Percentiles rank a stretch among this genome's conserved stretches.
Conservation (phyloP, 1,140 invertebrate species). For the Neotoxoptera formosana region DNA sequence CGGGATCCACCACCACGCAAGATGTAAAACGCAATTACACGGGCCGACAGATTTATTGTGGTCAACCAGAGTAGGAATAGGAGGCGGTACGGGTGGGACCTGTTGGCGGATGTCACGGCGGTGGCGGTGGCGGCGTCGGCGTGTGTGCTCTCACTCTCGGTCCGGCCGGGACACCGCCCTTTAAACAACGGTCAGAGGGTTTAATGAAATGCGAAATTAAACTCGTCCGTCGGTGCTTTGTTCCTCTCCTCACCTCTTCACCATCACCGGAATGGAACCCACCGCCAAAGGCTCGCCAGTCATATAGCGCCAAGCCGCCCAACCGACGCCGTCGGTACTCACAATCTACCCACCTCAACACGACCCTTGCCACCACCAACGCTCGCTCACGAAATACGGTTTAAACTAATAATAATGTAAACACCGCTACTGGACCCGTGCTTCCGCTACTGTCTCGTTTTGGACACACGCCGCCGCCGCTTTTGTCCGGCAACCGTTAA, state of each 20-base stretch:
- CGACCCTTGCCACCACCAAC: not conserved
- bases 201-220: conserved; percentile 58
- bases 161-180: not conserved
- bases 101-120: conserved; percentile 55
- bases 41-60: conserved; percentile 56
- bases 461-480: not conserved
- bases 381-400: not conserved
- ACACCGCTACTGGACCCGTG: conserved; percentile 1
- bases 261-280: not conserved
- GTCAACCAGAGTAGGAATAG: conserved; percentile 33
- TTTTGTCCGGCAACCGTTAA: conserved; percentile 41
- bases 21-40: conserved; percentile 58
- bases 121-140: not conserved
- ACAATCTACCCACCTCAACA: not conserved
- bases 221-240: conserved; percentile 32
- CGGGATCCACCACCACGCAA: conserved; percentile 25
- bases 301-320: not conserved
- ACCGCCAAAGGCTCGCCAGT: not conserved
- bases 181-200: conserved; percentile 55
- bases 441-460: not conserved
- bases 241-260: not conserved
- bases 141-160: conserved; percentile 29
- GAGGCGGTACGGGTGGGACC: conserved; percentile 3
- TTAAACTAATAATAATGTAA: conserved; percentile 56
- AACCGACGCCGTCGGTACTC: not conserved